Evolutionary conservation across 35 echinoderm and acorn worm genomes (phyloP).

Genomic region (Apostichopus parvimensis): DNA sequence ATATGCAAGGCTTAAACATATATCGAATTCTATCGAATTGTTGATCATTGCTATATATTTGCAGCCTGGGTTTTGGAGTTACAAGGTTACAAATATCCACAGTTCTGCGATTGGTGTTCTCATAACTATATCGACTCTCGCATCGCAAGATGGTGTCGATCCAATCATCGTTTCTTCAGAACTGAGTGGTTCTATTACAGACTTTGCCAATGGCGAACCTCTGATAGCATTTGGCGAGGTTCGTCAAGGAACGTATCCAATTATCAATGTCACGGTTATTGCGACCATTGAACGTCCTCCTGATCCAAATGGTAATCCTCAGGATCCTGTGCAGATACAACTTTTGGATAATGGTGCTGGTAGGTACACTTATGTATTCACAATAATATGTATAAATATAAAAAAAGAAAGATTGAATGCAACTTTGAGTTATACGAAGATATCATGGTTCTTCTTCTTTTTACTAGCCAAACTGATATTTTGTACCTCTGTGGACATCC

Average conservation of each 20-base stretch:
- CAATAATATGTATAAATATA: too few species aligned
- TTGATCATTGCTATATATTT: not conserved
- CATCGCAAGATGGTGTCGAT: slow-evolving; percentile 42
- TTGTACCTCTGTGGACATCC: too few species aligned
- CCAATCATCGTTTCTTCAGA: slow-evolving; percentile 63
- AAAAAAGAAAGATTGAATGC: too few species aligned
- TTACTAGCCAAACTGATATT: too few species aligned
- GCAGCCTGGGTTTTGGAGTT: slow-evolving; percentile 10
- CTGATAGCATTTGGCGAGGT: slow-evolving; percentile 42
- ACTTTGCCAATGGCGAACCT: slow-evolving; percentile 31
- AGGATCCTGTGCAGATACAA: not conserved
- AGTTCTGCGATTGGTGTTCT: slow-evolving; percentile 1
- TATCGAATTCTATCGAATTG: too few species aligned
- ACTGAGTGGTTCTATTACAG: slow-evolving; percentile 61
- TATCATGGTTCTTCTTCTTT: too few species aligned
- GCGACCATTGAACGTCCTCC: slow-evolving; percentile 16
- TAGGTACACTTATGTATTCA: not conserved
- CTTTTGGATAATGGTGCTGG: slow-evolving; percentile 52
- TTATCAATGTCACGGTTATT: slow-evolving; percentile 28
- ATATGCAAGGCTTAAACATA: too few species aligned
- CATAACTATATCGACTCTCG: slow-evolving; percentile 23
- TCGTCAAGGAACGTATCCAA: slow-evolving; percentile 18
- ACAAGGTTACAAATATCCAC: not conserved
- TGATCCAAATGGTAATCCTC: not conserved
- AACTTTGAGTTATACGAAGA: too few species aligned